Base-by-base conservation (phyloP, 2,797 vertebrate species). In the Todus mexicanus region DNA sequence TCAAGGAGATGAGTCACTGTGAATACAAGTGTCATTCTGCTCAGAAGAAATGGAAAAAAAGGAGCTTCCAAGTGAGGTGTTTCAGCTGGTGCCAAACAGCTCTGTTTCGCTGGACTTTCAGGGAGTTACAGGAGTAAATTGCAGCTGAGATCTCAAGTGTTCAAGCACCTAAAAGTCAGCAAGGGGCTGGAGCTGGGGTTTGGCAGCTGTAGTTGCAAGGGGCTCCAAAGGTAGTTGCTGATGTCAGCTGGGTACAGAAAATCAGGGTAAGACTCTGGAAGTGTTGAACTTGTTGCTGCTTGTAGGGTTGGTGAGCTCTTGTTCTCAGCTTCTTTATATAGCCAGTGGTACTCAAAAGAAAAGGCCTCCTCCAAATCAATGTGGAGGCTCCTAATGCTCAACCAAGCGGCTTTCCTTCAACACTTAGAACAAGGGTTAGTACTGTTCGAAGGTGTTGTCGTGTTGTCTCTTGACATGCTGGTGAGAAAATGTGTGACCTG, bases 21-120 rank as follows among this genome's bases (percentile, higher is more conserved):
- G 84, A 96, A 94, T 85, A 89, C 93, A 80, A 94, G 89, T 96
- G 91, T 94, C 93, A 75, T 74, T 93, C 95, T 94, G 68, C 94
- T 84, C 78, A 69, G 86, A 68, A 94, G 81, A 37, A 90, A 57
- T 31, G 64, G 82, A 64, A 53, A 83, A 43, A 33, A 90, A 86
- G 78, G 69, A 71, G 75, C 47, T 89, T 65, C 69, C 65, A 61
- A n/a, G 78, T 0, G 69, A 95, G 95, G 95, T 94, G 93, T 71
- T 68, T 43, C 68, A 71, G 91, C 51, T 19, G 82, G 65, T 77
- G 89, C 92, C 91, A 88, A 33, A 27, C 53, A 50, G 75, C 69
- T 76, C 78, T 11, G 40, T 73, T 68, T n/a, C 5, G 7, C 61
- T 27, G 59, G 6, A 6, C 56, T 73, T 13, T 21, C 25, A 15